Conservation (phyloP, 2,888 invertebrate genomes). For the Vesta saturnalis region DNA sequence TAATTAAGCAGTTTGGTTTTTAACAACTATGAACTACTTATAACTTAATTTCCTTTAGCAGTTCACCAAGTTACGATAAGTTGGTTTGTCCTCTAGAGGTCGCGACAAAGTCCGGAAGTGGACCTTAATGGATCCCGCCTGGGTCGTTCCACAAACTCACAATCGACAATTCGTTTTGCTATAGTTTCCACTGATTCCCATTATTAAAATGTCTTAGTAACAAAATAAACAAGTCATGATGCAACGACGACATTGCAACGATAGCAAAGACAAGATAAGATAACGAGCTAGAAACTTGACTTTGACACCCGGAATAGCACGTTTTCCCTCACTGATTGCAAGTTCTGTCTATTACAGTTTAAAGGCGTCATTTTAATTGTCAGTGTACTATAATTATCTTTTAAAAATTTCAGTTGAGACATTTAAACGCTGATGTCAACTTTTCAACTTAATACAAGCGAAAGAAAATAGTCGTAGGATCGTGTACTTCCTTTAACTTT, state of each 20-base stretch:
- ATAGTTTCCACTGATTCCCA: constrained; percentile 50
- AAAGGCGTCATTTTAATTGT: constrained; percentile 40
- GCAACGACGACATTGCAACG: constrained; percentile 31
- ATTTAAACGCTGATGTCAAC: constrained; percentile 29
- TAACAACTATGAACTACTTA: constrained; percentile 26
- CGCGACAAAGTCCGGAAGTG: constrained; percentile 56
- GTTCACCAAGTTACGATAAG: constrained; percentile 52
- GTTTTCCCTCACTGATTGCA: constrained; percentile 30
- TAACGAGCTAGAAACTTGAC: constrained; percentile 32
- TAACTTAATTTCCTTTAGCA: constrained; percentile 56
- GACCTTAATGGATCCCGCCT: constrained; percentile 59
- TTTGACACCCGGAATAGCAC: constrained; percentile 33
- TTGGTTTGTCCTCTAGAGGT: constrained; percentile 52
- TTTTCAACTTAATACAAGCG: constrained; percentile 16
- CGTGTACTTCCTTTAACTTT: constrained; percentile 22
- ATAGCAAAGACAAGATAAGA: constrained; percentile 37
- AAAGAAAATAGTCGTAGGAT: constrained; percentile 15
- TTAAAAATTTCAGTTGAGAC: constrained; percentile 36
- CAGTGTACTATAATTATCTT: constrained; percentile 37
- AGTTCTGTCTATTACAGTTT: constrained; percentile 28
- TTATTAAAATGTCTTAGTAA: constrained; percentile 34
- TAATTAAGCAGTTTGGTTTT: constrained; percentile 24
- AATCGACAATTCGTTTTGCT: constrained; percentile 52
- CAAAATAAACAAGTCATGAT: constrained; percentile 37
- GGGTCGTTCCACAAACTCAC: constrained; percentile 54